These are phyloP conservation scores for Trinectes maculatus DNA, from an alignment of 2,113 vertebrate species.

Conservation along the genomic window DNA sequence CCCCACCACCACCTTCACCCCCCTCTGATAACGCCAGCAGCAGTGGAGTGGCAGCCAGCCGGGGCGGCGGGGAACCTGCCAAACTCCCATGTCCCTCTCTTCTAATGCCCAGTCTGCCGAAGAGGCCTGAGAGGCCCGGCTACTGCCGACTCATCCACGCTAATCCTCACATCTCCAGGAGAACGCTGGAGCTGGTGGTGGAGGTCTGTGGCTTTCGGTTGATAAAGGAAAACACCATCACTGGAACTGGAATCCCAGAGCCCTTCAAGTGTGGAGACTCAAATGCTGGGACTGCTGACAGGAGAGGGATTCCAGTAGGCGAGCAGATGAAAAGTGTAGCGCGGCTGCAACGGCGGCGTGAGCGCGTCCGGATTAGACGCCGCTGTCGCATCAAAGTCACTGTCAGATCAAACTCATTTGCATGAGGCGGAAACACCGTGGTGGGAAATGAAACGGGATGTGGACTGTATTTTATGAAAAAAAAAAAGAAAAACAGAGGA, in stretches of 20 bases:
- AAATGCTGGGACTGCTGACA: slow-evolving; percentile 19
- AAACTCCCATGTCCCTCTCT: slow-evolving; percentile 69
- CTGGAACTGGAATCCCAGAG: slow-evolving; percentile 24
- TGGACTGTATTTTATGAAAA: not conserved
- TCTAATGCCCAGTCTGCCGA: slow-evolving; percentile 68
- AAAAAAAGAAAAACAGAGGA: not conserved
- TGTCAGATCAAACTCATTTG: not conserved
- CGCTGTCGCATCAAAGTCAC: not conserved
- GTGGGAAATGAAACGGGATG: not conserved
- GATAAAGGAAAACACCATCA: slow-evolving; percentile 37
- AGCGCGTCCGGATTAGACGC: slow-evolving; percentile 6
- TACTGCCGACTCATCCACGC: slow-evolving; percentile 54
- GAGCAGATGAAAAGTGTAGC: slow-evolving; percentile 10
- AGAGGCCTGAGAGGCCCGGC: slow-evolving; percentile 54
- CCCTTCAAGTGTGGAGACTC: slow-evolving; percentile 28
- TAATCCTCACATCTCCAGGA: slow-evolving; percentile 71
- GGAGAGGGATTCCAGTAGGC: slow-evolving; percentile 12
- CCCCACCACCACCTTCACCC: slow-evolving; percentile 42
- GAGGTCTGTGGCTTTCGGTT: slow-evolving; percentile 29
- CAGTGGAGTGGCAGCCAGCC: slow-evolving; percentile 50
- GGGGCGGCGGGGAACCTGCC: slow-evolving; percentile 58
- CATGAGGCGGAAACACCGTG: not conserved
- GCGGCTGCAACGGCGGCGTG: not conserved
- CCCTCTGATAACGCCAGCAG: slow-evolving; percentile 45
- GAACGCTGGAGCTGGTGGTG: slow-evolving; percentile 43